Percentiles rank a stretch among this genome's conserved stretches.
phyloP scores from a whole-genome alignment of 2,113 vertebrate species.

The Etia nguti region DNA sequence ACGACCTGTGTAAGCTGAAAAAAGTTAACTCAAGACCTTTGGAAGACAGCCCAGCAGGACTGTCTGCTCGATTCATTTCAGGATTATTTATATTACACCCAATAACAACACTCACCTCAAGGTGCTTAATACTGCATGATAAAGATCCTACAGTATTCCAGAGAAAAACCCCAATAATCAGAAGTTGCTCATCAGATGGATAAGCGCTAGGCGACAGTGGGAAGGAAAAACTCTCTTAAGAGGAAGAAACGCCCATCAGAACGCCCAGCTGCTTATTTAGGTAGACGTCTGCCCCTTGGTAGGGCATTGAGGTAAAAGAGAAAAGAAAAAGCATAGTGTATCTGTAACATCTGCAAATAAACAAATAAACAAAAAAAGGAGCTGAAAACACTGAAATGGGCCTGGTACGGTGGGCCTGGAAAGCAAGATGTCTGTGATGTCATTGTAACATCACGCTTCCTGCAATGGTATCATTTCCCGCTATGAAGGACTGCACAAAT shows the following conservation, averaged over 20 bases:
- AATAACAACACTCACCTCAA: not conserved
- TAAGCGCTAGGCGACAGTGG: not conserved
- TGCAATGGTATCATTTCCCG: not conserved
- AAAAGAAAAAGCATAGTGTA: not conserved
- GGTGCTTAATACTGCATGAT: not conserved
- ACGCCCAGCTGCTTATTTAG: not conserved
- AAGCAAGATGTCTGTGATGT: not conserved
- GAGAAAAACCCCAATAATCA: not conserved
- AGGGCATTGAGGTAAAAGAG: not conserved
- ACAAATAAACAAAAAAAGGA: not conserved
- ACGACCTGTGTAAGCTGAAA: not conserved
- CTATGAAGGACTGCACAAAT: not conserved
- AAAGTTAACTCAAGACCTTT: not conserved
- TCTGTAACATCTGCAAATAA: not conserved
- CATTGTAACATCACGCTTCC: not conserved
- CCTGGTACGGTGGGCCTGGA: not conserved
- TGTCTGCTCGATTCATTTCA: not conserved
- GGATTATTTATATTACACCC: not conserved
- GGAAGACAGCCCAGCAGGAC: not conserved
- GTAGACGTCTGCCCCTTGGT: rapidly evolving
- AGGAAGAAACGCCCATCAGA: not conserved
- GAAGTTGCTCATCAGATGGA: not conserved
- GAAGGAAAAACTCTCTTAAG: not conserved
- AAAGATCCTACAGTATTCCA: rapidly evolving
- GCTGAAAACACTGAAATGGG: not conserved